Base-by-base conservation (phyloP, 1,140 invertebrate genomes). In the Teleopsis dalmanni region DNA sequence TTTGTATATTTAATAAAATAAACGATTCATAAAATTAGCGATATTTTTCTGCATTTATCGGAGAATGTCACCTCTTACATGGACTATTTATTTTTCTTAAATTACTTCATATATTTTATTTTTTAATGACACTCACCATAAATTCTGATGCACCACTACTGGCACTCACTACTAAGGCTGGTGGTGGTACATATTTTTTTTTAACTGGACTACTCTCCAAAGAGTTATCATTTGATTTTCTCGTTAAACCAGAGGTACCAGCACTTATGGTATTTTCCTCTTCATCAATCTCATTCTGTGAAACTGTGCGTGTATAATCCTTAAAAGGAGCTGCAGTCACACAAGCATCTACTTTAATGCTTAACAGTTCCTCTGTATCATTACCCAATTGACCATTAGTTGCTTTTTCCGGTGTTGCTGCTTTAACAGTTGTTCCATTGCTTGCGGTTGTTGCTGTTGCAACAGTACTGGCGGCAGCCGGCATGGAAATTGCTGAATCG, bases 401-500 rank as follows among this genome's bases (percentile, higher is more conserved):
- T 6, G 46, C 29, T 35, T 25, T 41, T 52, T 54, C 57, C 48
- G 54, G 53, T 48, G 49, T 36, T 21, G 58, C 61, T 35, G 47
- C 37, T 16, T 35, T 6, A 35, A 27, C 35, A 27, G 41, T 43
- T 43, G 41, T 23, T 29, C 25, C 47, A 41, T 6, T 19, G 4
- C 6, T 44, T 34, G 13, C 8, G 10, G 27, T 46, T 19, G 36
- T 34, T 38, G 25, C 33, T 45, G 34, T 38, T 44, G 47, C n/a
- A 21, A 33, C 27, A 36, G 14, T 29, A 19, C 33, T 26, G 10
- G 33, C 34, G 14, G 19, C 36, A 21, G 55, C 51, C 29, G 63
- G 63, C 60, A 66, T 66, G 33, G 54, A 55, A 44, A 68, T 59
- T 19, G 65, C 65, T 49, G 58, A 56, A 38, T 67, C 60, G 64